Conservation (phyloP, 2,888 invertebrate species). For the Adelphocoris suturalis region DNA sequence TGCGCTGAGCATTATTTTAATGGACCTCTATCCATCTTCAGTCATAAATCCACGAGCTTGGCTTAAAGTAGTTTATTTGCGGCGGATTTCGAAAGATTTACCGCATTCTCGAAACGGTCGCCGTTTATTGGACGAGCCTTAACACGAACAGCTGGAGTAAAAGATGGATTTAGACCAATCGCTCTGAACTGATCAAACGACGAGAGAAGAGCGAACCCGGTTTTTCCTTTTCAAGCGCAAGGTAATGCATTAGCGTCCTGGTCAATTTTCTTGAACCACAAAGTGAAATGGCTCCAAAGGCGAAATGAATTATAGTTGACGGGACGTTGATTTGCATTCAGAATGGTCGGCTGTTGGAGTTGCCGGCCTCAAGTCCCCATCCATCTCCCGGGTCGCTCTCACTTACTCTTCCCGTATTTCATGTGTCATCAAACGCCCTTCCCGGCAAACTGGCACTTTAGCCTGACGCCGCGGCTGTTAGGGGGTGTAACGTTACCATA, state of each 20-base stretch:
- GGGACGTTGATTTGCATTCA: slow-evolving; percentile 32
- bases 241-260: not conserved
- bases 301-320: slow-evolving; percentile 34
- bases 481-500: not conserved
- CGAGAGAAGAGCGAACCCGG: not conserved
- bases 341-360: slow-evolving; percentile 32
- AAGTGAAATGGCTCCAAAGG: slow-evolving; percentile 36
- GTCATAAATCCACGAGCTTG: too few species aligned
- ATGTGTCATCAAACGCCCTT: slow-evolving; percentile 39
- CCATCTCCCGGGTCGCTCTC: slow-evolving; percentile 18
- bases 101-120: not conserved
- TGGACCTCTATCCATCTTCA: too few species aligned
- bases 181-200: slow-evolving; percentile 23
- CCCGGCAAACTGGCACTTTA: not conserved
- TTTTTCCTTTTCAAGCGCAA: not conserved
- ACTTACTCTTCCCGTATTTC: slow-evolving; percentile 39
- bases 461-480: not conserved
- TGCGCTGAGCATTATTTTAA: too few species aligned
- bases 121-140: not conserved
- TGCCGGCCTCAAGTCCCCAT: slow-evolving; percentile 14
- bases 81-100: not conserved
- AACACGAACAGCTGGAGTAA: slow-evolving; percentile 2
- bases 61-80: not conserved
- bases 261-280: slow-evolving; percentile 3
- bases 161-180: not conserved